These are phyloP conservation scores for Beris chalybata DNA, from an alignment of 2,888 invertebrate genomes.

Conservation along the genomic window DNA sequence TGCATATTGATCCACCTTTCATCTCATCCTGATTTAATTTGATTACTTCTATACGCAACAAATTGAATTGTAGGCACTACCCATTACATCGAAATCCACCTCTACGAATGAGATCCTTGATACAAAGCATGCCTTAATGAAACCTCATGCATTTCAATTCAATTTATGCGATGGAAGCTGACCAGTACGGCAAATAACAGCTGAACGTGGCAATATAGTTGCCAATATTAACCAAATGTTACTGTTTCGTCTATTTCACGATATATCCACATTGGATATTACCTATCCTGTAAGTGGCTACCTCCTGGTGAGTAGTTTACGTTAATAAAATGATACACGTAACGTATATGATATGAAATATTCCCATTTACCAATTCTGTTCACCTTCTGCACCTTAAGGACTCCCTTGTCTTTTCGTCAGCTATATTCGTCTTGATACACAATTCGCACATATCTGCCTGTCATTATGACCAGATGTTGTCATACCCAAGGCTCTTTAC, in stretches of 20 bases:
- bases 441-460: constrained; percentile 37
- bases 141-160: constrained; percentile 25
- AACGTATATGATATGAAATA: constrained; percentile 32
- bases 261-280: constrained; percentile 29
- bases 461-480: constrained; percentile 39
- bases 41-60: constrained; percentile 8
- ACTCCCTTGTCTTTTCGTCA: background rate
- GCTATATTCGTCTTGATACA: background rate
- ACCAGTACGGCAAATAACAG: constrained; percentile 1
- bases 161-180: constrained; percentile 31
- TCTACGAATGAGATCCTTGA: constrained; percentile 10
- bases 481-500: constrained; percentile 39
- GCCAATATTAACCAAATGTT: constrained; percentile 25
- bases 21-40: constrained; percentile 4
- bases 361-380: constrained; percentile 29
- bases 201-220: background rate
- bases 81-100: too few relatives aligned
- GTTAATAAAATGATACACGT: constrained; percentile 30
- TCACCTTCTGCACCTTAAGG: constrained; percentile 31
- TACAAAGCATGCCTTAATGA: constrained; percentile 12
- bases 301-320: constrained; percentile 6
- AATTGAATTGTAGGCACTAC: constrained; percentile 29
- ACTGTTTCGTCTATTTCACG: constrained; percentile 24
- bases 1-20: constrained; percentile 11
- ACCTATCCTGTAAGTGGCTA: constrained; percentile 13